Evolutionary conservation across 2,888 invertebrate genomes (phyloP).

Genomic region (Charanyca ferruginea): DNA sequence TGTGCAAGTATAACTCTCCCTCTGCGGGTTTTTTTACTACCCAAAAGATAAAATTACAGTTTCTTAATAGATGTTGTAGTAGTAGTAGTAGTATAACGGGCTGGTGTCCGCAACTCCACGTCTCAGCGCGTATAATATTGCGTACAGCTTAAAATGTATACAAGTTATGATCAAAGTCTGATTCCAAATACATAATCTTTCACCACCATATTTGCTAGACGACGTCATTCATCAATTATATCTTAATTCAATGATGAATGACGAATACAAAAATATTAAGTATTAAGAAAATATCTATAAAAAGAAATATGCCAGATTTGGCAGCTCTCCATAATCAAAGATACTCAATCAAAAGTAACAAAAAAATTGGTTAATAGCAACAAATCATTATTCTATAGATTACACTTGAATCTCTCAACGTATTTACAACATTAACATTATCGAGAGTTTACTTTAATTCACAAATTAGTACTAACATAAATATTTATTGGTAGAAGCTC

Average conservation of each 20-base stretch:
- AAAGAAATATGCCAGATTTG: constrained; percentile 19
- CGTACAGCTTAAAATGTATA: too few relatives aligned
- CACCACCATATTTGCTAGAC: neutral
- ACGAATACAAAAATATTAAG: neutral
- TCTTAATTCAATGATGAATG: constrained; percentile 12
- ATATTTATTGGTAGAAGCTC: constrained; percentile 41
- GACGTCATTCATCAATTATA: constrained; percentile 2
- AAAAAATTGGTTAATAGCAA: constrained; percentile 23
- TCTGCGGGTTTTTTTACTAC: too few relatives aligned
- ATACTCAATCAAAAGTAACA: constrained; percentile 28
- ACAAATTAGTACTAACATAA: constrained; percentile 36
- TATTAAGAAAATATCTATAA: constrained; percentile 10
- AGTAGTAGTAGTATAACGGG: too few relatives aligned
- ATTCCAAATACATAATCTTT: neutral
- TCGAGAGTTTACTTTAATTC: constrained; percentile 20
- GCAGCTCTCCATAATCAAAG: constrained; percentile 31
- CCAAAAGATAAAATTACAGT: too few relatives aligned
- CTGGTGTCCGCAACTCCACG: too few relatives aligned
- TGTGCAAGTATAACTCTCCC: too few relatives aligned
- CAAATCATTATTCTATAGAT: constrained; percentile 34
- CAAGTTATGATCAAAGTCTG: too few relatives aligned
- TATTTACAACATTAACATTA: constrained; percentile 33
- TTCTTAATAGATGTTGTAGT: too few relatives aligned
- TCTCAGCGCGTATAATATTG: too few relatives aligned
- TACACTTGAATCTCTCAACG: constrained; percentile 40